Evolutionary conservation across 2,797 vertebrate species (phyloP).

Genomic region (Chrysocyon brachyurus): DNA sequence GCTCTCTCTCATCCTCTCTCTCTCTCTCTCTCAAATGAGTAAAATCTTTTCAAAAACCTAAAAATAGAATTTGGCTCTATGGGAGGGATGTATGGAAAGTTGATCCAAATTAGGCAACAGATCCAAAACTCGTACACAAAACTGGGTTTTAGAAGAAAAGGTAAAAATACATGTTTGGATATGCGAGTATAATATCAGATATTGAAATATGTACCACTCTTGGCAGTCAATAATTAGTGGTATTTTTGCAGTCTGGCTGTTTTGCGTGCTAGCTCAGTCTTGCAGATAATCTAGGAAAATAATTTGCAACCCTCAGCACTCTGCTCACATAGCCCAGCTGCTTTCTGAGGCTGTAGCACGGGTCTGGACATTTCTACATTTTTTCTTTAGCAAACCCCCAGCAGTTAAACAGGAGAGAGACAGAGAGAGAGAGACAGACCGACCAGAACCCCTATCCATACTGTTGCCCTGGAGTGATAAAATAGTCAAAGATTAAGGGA

Average conservation of each 20-base stretch:
- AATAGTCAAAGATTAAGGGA: neutral
- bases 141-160: conserved; percentile 55
- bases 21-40: too few species aligned
- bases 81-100: neutral
- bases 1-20: too few species aligned
- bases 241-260: conserved; percentile 46
- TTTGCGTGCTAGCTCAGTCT: conserved; percentile 39
- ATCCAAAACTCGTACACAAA: conserved; percentile 11
- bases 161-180: conserved; percentile 10
- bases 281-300: conserved; percentile 68
- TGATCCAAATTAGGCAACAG: conserved; percentile 48
- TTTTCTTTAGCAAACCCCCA: neutral
- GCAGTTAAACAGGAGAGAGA: neutral
- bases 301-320: conserved; percentile 51
- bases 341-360: neutral
- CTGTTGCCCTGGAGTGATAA: neutral
- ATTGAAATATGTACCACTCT: conserved; percentile 22
- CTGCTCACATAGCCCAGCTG: neutral
- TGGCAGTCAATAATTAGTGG: neutral
- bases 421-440: neutral
- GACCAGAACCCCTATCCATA: neutral
- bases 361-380: neutral
- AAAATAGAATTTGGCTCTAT: neutral
- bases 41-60: neutral
- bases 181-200: neutral